Evolutionary conservation across 2,113 vertebrate species (phyloP), one percentile per base, ranked within the genome.

Genomic region (Labeo catla): DNA sequence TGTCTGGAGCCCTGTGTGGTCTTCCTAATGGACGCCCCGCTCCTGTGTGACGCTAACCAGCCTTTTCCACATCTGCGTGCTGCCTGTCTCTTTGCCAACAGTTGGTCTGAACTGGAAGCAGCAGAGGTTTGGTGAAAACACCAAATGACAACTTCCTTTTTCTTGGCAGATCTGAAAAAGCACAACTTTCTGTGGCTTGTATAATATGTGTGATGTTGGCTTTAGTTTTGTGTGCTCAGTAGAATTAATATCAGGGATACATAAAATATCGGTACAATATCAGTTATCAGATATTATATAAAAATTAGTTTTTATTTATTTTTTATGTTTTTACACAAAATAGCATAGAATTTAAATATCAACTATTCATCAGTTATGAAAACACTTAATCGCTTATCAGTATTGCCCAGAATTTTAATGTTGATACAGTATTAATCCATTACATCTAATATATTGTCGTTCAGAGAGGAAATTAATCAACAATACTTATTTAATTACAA

Each of bases 1-100:
- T 81, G 85, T 86, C 66, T 86, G 85, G 66, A 86, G 78, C 10
- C 39, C 76, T 81, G 85, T 80, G 76, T 61, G 84, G 84, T 59
- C 84, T 72, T 72, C 63, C 43, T 72, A 86, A 80, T 86, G 84
- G 76, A 78, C 0, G 34, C 23, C 13, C 63, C 59, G 49, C 76
- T 79, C 50, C 9, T 54, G n/a, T 59, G 16, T 74, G 85, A 81
- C 23, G n/a, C 63, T 81, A 61, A n/a, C 76, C 76, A 86, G 66
- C 23, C 50, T 76, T 50, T 36, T 78, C 13, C 50, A n/a, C 10
- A 28, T 63, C 45, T 84, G 72, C 12, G 23, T 36, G 50, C 45
- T 63, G 57, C 21, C 57, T 65, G 84, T 70, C 15, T 54, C 19
- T 68, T 45, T 73, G 76, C 52, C 77, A 73, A 15, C 70, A 57